phyloP scores from a whole-genome alignment of 2,888 invertebrate species.

The Petrophora chlorosata region DNA sequence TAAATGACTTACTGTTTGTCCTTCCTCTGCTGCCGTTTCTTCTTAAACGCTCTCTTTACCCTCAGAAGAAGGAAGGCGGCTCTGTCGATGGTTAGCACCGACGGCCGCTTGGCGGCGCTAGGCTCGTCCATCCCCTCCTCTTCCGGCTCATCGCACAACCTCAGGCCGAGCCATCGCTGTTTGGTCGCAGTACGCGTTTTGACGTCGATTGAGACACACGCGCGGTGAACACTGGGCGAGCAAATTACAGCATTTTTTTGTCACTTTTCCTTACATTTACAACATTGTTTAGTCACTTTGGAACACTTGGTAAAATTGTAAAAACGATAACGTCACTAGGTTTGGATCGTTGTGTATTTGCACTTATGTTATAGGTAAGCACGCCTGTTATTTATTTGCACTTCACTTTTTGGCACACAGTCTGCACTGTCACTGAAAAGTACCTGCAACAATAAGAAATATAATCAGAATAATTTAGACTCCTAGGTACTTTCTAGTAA shows the following conservation, averaged over 20 bases:
- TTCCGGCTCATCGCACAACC: constrained; percentile 78
- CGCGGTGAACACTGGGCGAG: constrained; percentile 16
- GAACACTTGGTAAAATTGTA: not conserved
- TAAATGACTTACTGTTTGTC: constrained; percentile 89
- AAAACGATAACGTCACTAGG: no score
- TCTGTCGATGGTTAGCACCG: constrained; percentile 92
- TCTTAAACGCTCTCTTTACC: constrained; percentile 95
- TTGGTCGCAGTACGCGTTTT: constrained; percentile 72
- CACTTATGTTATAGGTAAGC: no score
- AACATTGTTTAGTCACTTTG: not conserved
- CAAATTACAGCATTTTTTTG: constrained; percentile 27
- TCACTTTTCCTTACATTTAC: not conserved
- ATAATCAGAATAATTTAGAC: no score
- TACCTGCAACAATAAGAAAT: constrained; percentile 13
- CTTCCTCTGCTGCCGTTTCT: constrained; percentile 93
- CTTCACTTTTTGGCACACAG: constrained; percentile 12
- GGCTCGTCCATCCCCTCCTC: constrained; percentile 78
- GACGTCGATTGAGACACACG: constrained; percentile 44
- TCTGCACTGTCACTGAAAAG: constrained; percentile 4
- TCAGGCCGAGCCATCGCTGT: constrained; percentile 82
- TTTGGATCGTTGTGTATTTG: no score
- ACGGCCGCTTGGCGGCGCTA: constrained; percentile 82
- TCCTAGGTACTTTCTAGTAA: no score
- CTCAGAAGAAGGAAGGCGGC: constrained; percentile 94
- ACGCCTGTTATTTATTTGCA: not conserved